phyloP scores from a whole-genome alignment of 2,888 invertebrate species.

The Tenthredo amoena region DNA sequence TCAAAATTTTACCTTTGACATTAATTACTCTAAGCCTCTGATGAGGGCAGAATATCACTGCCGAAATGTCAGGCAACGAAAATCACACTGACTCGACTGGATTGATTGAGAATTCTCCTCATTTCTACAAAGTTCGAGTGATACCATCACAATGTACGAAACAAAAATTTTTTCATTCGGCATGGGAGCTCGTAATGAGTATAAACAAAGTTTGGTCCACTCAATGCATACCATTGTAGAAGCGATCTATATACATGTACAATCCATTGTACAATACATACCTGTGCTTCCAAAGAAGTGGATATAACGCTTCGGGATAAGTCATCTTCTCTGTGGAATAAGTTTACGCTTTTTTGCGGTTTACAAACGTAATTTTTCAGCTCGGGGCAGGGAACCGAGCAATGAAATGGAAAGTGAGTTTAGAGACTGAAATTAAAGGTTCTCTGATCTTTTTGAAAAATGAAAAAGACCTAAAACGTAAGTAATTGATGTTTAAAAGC shows the following conservation, averaged over 20 bases:
- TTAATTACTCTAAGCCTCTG: no score
- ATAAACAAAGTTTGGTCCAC: background rate
- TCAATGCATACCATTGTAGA: background rate
- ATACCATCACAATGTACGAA: background rate
- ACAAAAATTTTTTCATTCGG: background rate
- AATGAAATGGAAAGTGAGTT: background rate
- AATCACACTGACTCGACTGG: no score
- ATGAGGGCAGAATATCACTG: no score
- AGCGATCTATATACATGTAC: background rate
- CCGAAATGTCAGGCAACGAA: no score
- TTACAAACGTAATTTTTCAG: background rate
- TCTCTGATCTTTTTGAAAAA: background rate
- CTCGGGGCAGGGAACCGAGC: background rate
- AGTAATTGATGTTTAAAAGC: background rate
- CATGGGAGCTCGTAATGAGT: background rate
- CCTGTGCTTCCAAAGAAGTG: background rate
- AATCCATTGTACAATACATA: background rate
- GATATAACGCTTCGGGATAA: background rate
- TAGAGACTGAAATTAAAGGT: background rate
- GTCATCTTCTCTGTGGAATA: background rate
- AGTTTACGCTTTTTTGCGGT: background rate
- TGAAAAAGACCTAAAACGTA: background rate
- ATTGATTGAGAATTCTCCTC: no score
- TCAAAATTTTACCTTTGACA: no score
- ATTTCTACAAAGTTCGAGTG: no score